Evolutionary conservation across 1,140 invertebrate species (phyloP).

Genomic region (Oscheius sp.): DNA sequence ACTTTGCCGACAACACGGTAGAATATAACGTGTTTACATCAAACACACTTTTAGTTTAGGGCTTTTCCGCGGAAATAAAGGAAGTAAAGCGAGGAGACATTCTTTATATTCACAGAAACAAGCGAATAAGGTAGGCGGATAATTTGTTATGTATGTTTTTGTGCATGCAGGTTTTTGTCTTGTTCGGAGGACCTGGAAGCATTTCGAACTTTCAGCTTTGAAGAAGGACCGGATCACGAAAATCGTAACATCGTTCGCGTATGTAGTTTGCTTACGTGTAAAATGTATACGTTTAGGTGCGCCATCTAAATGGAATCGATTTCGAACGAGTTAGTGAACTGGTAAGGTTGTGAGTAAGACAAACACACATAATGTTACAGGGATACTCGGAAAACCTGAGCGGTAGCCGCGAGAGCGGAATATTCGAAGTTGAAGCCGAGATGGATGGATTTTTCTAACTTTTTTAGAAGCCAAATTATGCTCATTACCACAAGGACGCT

Average conservation of each 20-base stretch:
- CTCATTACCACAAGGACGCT: too few relatives aligned
- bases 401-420: not conserved
- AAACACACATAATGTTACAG: not conserved
- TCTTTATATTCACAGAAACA: conserved; percentile 47
- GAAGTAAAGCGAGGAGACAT: conserved; percentile 48
- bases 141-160: conserved; percentile 11
- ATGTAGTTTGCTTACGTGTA: too few relatives aligned
- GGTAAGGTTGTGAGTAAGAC: not conserved
- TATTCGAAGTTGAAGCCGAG: not conserved
- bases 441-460: not conserved
- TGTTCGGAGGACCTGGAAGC: conserved; percentile 35
- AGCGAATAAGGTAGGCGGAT: not conserved
- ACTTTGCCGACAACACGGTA: not conserved
- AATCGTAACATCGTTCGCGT: conserved; percentile 5
- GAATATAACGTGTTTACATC: not conserved
- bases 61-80: not conserved
- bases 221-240: conserved; percentile 49
- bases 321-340: not conserved
- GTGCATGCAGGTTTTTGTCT: not conserved
- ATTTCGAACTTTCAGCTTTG: conserved; percentile 52
- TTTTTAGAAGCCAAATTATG: too few relatives aligned
- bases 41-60: not conserved
- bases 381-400: not conserved
- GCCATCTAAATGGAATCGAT: not conserved
- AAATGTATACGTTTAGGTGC: too few relatives aligned